These are phyloP conservation scores for Acromyrmex heyeri DNA, from an alignment of 1,140 invertebrate species.

Conservation along the genomic window DNA sequence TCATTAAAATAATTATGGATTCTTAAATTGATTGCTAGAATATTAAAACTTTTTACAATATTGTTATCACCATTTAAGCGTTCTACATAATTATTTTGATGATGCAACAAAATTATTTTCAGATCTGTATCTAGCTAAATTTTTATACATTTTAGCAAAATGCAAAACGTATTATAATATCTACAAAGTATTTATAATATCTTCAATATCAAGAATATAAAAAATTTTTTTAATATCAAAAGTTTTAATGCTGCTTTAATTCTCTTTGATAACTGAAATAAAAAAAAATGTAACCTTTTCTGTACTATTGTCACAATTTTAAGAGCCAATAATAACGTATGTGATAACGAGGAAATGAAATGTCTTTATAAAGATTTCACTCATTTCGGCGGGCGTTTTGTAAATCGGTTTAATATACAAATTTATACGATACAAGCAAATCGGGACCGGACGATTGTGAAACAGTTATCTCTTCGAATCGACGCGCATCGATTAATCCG, in stretches of 20 bases:
- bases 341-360: neutral
- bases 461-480: slow-evolving; percentile 11
- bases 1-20: too few relatives aligned
- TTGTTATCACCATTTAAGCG: too few relatives aligned
- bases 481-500: slow-evolving; percentile 6
- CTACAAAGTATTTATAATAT: too few relatives aligned
- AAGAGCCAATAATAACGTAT: neutral
- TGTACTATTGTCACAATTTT: neutral
- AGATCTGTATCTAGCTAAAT: too few relatives aligned
- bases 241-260: neutral
- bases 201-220: neutral
- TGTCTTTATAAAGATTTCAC: neutral
- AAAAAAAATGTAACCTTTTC: neutral
- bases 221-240: neutral
- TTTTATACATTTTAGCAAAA: too few relatives aligned
- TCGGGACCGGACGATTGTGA: neutral
- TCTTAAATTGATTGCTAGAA: too few relatives aligned
- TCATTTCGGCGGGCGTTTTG: neutral
- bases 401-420: slow-evolving; percentile 20
- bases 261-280: neutral
- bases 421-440: neutral
- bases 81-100: too few relatives aligned
- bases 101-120: too few relatives aligned
- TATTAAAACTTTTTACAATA: too few relatives aligned
- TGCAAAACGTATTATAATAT: too few relatives aligned